phyloP scores from a whole-genome alignment of 2,113 vertebrate genomes.

The Vicugna pacos region DNA sequence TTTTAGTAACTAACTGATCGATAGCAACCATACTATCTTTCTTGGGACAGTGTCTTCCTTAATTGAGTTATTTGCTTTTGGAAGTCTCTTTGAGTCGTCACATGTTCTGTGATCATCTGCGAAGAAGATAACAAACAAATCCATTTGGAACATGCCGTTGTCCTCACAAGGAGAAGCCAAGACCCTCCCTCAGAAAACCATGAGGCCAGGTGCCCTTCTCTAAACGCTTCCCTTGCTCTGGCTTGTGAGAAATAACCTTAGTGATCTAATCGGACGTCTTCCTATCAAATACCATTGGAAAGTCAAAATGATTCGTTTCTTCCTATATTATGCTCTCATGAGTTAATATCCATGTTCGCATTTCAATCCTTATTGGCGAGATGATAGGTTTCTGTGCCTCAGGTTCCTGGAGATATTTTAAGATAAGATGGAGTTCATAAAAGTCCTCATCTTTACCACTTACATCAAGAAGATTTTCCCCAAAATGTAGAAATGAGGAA shows the following conservation, averaged over 20 bases:
- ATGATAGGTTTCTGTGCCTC: neutral
- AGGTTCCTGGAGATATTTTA: no score
- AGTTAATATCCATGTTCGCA: neutral
- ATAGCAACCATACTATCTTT: constrained; percentile 51
- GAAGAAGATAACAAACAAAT: constrained; percentile 49
- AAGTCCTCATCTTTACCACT: neutral
- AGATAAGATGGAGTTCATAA: neutral
- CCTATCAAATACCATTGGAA: constrained; percentile 24
- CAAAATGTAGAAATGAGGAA: neutral
- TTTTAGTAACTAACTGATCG: constrained; percentile 61
- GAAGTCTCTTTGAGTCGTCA: constrained; percentile 58
- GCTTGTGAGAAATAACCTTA: neutral
- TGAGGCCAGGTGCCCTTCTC: neutral
- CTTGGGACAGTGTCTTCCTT: constrained; percentile 45
- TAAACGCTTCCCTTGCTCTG: neutral
- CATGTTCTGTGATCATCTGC: constrained; percentile 43
- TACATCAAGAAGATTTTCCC: neutral
- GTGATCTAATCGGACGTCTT: neutral
- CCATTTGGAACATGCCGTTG: neutral
- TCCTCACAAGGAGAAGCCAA: constrained; percentile 46
- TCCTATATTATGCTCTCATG: neutral
- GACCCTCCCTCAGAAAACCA: constrained; percentile 51
- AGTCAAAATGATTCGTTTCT: neutral
- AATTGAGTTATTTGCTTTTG: constrained; percentile 78
- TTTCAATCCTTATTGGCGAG: neutral